phyloP scores from a whole-genome alignment of 2,113 vertebrate genomes.

The Hucho hucho region DNA sequence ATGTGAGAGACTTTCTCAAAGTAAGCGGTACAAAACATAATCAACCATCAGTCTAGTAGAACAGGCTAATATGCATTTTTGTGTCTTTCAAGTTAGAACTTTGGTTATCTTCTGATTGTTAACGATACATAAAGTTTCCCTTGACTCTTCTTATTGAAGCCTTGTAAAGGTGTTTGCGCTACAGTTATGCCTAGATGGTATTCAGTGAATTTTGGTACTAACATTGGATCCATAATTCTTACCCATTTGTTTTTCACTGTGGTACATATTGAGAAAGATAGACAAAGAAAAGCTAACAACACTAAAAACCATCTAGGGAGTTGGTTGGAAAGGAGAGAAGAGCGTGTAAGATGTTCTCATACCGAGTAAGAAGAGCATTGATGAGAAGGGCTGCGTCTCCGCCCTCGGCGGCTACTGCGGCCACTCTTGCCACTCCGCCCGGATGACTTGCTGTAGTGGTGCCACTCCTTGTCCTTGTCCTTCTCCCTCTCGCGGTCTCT shows the following conservation, averaged over 20 bases:
- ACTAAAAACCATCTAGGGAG: neutral
- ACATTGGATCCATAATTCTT: too few species aligned
- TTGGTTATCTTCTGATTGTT: neutral
- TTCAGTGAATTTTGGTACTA: too few species aligned
- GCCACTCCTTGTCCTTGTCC: constrained; percentile 83
- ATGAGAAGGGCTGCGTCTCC: constrained; percentile 76
- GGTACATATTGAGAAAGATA: too few species aligned
- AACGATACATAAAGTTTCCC: neutral
- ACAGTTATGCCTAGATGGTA: too few species aligned
- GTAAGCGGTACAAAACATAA: constrained; percentile 78
- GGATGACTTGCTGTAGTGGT: constrained; percentile 95
- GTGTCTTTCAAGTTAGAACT: too few species aligned
- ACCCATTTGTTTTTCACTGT: too few species aligned
- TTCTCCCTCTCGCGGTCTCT: constrained; percentile 53
- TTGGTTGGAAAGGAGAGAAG: neutral
- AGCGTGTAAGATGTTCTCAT: constrained; percentile 58
- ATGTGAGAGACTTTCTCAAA: constrained; percentile 91
- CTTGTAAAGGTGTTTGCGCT: too few species aligned
- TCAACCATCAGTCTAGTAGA: constrained; percentile 61
- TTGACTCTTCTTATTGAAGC: too few species aligned
- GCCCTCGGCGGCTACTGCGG: constrained; percentile 78
- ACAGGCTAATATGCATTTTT: constrained; percentile 5
- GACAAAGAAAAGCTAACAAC: neutral
- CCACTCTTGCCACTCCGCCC: constrained; percentile 71
- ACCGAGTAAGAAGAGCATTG: constrained; percentile 86